Conservation (phyloP, 2,113 vertebrate genomes). For the Ciconia stormi region DNA sequence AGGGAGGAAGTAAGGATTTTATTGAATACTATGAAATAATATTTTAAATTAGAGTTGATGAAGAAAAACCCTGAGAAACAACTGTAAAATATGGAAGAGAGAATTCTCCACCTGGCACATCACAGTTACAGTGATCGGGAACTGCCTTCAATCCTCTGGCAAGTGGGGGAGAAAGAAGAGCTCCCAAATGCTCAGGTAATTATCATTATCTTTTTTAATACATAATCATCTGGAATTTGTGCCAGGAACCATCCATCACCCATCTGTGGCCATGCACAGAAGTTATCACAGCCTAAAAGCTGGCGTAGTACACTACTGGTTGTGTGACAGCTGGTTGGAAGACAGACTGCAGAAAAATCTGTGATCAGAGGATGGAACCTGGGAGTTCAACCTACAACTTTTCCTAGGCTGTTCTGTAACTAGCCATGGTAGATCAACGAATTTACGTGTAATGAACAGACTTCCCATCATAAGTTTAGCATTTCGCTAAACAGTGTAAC, state of each 20-base stretch:
- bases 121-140: neutral
- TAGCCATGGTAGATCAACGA: neutral
- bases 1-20: neutral
- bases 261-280: constrained; percentile 26
- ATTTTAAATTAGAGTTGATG: neutral
- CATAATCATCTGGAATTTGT: neutral
- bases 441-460: neutral
- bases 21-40: neutral
- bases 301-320: neutral
- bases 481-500: neutral
- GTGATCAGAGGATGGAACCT: neutral
- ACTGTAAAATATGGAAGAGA: neutral
- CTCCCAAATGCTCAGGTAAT: constrained; percentile 40
- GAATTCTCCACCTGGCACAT: neutral
- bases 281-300: neutral
- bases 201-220: constrained; percentile 51
- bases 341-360: constrained; percentile 6
- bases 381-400: neutral
- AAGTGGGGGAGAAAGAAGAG: neutral
- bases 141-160: neutral
- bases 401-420: neutral
- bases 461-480: neutral
- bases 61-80: neutral
- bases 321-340: constrained; percentile 15
- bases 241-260: constrained; percentile 40